These are phyloP conservation scores for Gouania willdenowi DNA, from an alignment of 2,797 vertebrate genomes.

Conservation along the genomic window DNA sequence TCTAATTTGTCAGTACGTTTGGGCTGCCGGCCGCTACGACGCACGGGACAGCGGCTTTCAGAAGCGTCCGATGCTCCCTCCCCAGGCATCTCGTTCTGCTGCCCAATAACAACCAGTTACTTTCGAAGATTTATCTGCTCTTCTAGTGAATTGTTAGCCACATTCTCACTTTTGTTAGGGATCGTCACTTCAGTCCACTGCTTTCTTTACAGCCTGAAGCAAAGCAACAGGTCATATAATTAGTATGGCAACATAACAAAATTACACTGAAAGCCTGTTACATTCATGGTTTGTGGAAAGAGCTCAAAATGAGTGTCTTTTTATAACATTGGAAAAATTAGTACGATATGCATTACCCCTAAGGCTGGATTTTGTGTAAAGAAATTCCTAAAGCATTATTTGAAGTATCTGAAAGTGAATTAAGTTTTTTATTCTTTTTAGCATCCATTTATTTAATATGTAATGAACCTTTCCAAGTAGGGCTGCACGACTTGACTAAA, in stretches of 20 bases:
- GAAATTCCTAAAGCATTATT: too few relatives aligned
- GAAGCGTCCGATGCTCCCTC: constrained; percentile 75
- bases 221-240: neutral
- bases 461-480: too few relatives aligned
- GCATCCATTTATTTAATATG: too few relatives aligned
- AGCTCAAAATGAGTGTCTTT: too few relatives aligned
- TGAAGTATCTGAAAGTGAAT: too few relatives aligned
- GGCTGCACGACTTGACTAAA: too few relatives aligned
- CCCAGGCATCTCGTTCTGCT: constrained; percentile 84
- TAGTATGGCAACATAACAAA: neutral
- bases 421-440: too few relatives aligned
- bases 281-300: too few relatives aligned
- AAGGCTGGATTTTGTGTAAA: too few relatives aligned
- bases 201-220: constrained; percentile 11
- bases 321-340: too few relatives aligned
- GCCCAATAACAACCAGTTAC: constrained; percentile 93
- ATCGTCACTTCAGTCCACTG: constrained; percentile 10
- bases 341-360: too few relatives aligned
- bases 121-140: constrained; percentile 62
- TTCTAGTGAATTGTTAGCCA: constrained; percentile 47
- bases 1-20: constrained; percentile 94
- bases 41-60: constrained; percentile 80
- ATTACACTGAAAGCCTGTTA: too few relatives aligned
- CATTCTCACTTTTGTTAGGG: constrained; percentile 41
- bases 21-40: constrained; percentile 90